Evolutionary conservation across 2,113 vertebrate species (phyloP).

Genomic region (Oncorhynchus keta): DNA sequence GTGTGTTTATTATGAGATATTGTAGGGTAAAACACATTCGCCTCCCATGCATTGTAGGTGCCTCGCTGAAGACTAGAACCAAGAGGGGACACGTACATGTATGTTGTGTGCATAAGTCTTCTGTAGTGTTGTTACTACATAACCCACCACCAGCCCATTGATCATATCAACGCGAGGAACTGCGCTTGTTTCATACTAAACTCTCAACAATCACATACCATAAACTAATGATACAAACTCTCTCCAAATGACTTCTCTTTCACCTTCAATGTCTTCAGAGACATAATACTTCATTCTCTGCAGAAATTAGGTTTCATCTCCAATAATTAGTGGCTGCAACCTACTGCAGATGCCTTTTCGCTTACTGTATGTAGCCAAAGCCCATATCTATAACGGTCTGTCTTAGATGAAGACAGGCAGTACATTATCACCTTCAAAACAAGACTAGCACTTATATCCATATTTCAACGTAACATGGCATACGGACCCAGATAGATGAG

Average conservation of each 20-base stretch:
- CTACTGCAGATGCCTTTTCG: neutral
- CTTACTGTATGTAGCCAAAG: neutral
- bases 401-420: neutral
- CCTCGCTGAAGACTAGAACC: constrained; percentile 15
- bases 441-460: neutral
- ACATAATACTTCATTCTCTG: neutral
- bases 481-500: neutral
- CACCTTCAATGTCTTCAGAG: too few relatives aligned
- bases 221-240: neutral
- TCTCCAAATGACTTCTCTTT: neutral
- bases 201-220: neutral
- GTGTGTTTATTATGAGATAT: neutral
- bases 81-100: constrained; percentile 1
- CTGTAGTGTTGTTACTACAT: neutral
- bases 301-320: neutral
- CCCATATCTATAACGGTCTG: neutral
- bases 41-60: constrained; percentile 15
- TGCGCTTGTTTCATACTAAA: constrained; percentile 4
- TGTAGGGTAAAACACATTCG: neutral
- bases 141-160: neutral
- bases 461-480: neutral
- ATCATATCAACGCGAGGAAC: neutral
- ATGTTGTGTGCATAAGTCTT: constrained; percentile 10
- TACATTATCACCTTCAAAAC: neutral
- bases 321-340: neutral